Conservation (phyloP, 2,113 vertebrate genomes). For the Electrona antarctica region DNA sequence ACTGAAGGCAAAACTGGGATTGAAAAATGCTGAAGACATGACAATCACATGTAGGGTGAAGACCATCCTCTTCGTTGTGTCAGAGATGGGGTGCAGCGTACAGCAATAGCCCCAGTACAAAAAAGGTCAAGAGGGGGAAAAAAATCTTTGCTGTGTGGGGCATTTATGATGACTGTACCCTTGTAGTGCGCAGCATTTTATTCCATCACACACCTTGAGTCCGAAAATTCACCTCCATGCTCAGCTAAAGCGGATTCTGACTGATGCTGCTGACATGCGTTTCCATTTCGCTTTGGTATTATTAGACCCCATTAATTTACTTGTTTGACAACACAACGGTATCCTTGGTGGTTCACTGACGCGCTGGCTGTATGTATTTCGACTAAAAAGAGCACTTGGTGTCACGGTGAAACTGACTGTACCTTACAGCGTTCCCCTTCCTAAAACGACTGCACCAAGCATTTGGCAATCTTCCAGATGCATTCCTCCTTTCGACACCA, state of each 20-base stretch:
- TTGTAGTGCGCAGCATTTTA: conserved; percentile 64
- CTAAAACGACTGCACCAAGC: conserved; percentile 41
- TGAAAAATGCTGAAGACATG: conserved; percentile 89
- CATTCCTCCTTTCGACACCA: background rate
- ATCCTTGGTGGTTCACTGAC: conserved; percentile 1
- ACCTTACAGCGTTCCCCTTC: conserved; percentile 38
- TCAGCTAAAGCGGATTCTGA: conserved; percentile 52
- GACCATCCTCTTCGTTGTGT: conserved; percentile 75
- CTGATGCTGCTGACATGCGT: conserved; percentile 64
- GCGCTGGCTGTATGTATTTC: background rate
- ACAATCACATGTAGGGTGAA: conserved; percentile 76
- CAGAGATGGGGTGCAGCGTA: conserved; percentile 44
- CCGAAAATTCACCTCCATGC: conserved; percentile 55
- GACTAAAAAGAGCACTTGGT: conserved; percentile 11
- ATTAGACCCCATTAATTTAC: conserved; percentile 41
- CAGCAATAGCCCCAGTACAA: conserved; percentile 48
- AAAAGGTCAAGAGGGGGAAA: conserved; percentile 24
- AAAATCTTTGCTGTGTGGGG: conserved; percentile 53
- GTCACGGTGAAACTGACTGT: conserved; percentile 23
- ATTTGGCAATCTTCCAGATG: conserved; percentile 29
- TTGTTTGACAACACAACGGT: conserved; percentile 32
- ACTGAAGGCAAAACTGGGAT: conserved; percentile 91
- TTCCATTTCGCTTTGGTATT: conserved; percentile 50
- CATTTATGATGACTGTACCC: conserved; percentile 32
- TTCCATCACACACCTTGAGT: conserved; percentile 59